Conservation (phyloP, 2,113 vertebrate genomes). For the Sorex araneus region DNA sequence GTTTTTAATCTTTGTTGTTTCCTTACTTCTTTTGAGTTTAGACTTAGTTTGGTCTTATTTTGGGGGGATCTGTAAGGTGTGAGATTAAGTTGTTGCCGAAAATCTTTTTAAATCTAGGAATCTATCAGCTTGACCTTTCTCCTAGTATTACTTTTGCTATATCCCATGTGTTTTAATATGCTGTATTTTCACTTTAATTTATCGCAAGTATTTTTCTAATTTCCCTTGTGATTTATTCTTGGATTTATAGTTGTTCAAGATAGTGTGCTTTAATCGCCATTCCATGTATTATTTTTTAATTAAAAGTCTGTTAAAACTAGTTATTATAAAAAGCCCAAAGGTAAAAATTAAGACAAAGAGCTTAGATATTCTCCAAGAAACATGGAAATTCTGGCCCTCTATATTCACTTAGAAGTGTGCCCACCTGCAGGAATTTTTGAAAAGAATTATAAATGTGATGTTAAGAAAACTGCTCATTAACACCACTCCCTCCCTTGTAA, state of each 20-base stretch:
- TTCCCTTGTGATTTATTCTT: slow-evolving; percentile 20
- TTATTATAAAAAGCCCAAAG: slow-evolving; percentile 8
- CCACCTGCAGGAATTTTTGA: not conserved
- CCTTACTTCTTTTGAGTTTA: not conserved
- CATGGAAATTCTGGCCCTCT: not conserved
- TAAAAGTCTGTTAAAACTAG: not conserved
- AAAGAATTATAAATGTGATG: not conserved
- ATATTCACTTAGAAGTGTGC: not conserved
- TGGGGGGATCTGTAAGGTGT: not conserved
- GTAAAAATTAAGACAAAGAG: not conserved
- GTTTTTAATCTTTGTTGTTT: not conserved
- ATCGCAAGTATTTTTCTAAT: slow-evolving; percentile 9
- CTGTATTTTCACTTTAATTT: not conserved
- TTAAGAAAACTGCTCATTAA: not conserved
- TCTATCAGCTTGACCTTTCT: not conserved
- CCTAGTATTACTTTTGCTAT: not conserved
- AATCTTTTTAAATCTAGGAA: not conserved
- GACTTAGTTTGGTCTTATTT: too few species aligned
- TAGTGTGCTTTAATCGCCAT: slow-evolving; percentile 4
- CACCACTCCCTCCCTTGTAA: not conserved
- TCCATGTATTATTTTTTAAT: not conserved
- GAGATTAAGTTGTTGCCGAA: not conserved
- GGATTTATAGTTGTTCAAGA: not conserved
- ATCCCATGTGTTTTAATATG: not conserved
- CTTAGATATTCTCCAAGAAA: not conserved